Conservation (phyloP, 2,797 vertebrate species). For the Paratrypauchen microcephalus region DNA sequence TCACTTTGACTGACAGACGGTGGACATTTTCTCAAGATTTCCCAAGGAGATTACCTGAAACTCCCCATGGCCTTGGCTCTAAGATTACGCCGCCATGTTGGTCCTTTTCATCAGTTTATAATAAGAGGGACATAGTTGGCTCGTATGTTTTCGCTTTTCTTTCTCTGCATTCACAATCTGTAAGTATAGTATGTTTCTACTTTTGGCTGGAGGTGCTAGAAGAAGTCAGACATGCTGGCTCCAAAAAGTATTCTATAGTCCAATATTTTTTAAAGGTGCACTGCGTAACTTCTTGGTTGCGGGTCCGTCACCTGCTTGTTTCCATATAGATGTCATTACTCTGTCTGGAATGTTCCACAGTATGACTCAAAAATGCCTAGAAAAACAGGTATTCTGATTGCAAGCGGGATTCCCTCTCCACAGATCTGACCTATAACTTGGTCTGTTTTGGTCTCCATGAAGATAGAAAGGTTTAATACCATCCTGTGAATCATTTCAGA, state of each 20-base stretch:
- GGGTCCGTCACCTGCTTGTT: too few species aligned
- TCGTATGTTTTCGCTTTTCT: slow-evolving; percentile 31
- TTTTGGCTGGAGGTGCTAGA: slow-evolving; percentile 23
- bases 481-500: too few species aligned
- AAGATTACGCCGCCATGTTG: slow-evolving; percentile 47
- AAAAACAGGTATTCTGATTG: too few species aligned
- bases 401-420: too few species aligned
- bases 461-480: too few species aligned
- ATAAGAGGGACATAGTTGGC: slow-evolving; percentile 33
- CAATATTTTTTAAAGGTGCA: too few species aligned
- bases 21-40: slow-evolving; percentile 29
- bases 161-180: slow-evolving; percentile 15
- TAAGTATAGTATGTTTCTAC: slow-evolving; percentile 27
- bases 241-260: slow-evolving; percentile 9
- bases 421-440: too few species aligned
- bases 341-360: too few species aligned
- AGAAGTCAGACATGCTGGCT: slow-evolving; percentile 13
- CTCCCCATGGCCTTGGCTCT: slow-evolving; percentile 48
- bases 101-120: slow-evolving; percentile 44
- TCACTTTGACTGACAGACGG: slow-evolving; percentile 40
- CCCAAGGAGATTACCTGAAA: slow-evolving; percentile 56
- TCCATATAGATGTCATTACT: too few species aligned
- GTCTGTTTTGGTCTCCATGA: too few species aligned
- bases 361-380: too few species aligned
- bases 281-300: too few species aligned